phyloP scores from a whole-genome alignment of 2,888 invertebrate species.

The Laothoe populi region DNA sequence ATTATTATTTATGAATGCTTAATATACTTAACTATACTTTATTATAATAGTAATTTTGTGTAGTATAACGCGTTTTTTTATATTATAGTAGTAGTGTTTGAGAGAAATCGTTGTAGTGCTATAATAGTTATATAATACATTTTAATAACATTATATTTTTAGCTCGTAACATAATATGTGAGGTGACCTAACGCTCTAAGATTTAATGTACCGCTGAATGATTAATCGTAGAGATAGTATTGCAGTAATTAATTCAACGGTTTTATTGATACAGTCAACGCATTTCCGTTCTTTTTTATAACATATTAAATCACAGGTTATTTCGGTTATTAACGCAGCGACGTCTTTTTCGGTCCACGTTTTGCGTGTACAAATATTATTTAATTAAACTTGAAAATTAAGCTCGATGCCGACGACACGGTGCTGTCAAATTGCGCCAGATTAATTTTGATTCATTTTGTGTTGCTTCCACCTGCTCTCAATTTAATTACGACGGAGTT shows the following conservation, averaged over 20 bases:
- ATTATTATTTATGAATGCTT: too few species aligned
- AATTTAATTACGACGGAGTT: constrained; percentile 76
- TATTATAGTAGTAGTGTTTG: too few species aligned
- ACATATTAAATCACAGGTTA: constrained; percentile 13
- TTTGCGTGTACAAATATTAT: constrained; percentile 54
- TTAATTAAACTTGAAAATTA: constrained; percentile 69
- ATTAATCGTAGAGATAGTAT: too few species aligned
- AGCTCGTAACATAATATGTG: too few species aligned
- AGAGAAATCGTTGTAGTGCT: too few species aligned
- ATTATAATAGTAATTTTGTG: too few species aligned
- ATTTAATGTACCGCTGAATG: background rate
- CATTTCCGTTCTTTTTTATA: constrained; percentile 1
- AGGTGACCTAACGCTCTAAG: too few species aligned
- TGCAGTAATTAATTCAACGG: too few species aligned
- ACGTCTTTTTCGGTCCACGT: constrained; percentile 16
- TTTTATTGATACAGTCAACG: background rate
- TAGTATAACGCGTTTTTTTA: too few species aligned
- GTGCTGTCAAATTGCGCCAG: constrained; percentile 69
- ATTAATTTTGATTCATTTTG: constrained; percentile 81
- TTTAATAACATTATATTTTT: too few species aligned
- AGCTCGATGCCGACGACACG: constrained; percentile 60
- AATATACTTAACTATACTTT: too few species aligned
- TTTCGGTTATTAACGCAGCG: background rate
- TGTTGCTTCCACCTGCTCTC: constrained; percentile 75
- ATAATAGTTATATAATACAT: too few species aligned